Conservation (phyloP, 2,888 invertebrate species). For the Nomada ferruginata region DNA sequence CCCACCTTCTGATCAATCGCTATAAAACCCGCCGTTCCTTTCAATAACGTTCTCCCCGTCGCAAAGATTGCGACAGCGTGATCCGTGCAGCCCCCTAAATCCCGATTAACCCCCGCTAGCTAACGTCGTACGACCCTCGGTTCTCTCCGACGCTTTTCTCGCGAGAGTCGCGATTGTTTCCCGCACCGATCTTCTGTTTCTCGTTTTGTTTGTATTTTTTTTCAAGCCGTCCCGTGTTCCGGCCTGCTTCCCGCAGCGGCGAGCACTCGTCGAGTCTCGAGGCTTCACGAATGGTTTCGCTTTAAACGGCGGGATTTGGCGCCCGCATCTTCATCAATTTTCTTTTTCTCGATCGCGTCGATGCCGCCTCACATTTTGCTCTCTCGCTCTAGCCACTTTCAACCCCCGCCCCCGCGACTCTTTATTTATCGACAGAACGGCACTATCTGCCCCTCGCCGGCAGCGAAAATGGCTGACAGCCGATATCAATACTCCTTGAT, state of each 20-base stretch:
- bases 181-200: slow-evolving; percentile 13
- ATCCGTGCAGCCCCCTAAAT: slow-evolving; percentile 30
- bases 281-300: slow-evolving; percentile 48
- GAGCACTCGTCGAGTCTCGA: slow-evolving; percentile 36
- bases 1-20: slow-evolving; percentile 26
- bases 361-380: slow-evolving; percentile 34
- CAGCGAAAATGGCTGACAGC: slow-evolving; percentile 49
- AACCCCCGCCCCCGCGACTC: slow-evolving; percentile 7
- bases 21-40: slow-evolving; percentile 53
- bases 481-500: slow-evolving; percentile 59
- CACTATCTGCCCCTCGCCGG: slow-evolving; percentile 52
- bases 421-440: slow-evolving; percentile 64
- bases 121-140: slow-evolving; percentile 4
- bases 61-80: slow-evolving; percentile 56
- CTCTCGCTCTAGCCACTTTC: background rate
- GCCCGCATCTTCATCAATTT: slow-evolving; percentile 74
- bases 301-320: slow-evolving; percentile 71
- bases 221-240: background rate
- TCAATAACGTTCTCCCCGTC: slow-evolving; percentile 58
- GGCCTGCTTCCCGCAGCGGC: slow-evolving; percentile 14
- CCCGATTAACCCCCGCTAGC: slow-evolving; percentile 32
- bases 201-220: background rate
- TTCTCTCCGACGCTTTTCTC: background rate
- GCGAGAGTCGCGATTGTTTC: background rate
- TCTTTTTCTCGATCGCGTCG: slow-evolving; percentile 48